A percentile compares a stretch with the other conserved stretches of the same genome.
phyloP scores from a whole-genome alignment of 2,113 vertebrate genomes.

The Dendrocopos noguchii region DNA sequence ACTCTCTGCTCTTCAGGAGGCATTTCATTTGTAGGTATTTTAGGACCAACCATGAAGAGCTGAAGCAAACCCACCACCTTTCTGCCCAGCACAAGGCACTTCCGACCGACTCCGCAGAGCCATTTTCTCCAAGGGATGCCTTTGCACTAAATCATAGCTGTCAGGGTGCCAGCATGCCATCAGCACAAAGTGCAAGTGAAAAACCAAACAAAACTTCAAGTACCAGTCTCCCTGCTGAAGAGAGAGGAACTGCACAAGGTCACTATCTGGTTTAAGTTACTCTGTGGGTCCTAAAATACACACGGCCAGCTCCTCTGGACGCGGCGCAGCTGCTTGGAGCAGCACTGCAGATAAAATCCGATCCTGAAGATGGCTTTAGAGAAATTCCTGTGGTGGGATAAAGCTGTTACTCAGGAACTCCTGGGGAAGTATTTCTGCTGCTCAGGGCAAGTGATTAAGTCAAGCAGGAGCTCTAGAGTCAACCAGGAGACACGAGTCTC shows the following conservation, averaged over 20 bases:
- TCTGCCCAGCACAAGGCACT: neutral
- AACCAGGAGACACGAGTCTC: neutral
- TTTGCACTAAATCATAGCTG: neutral
- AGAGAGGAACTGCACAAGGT: constrained; percentile 43
- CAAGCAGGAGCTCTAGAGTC: neutral
- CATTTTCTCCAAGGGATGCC: neutral
- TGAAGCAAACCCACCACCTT: neutral
- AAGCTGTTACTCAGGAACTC: constrained; percentile 18
- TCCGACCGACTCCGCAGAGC: neutral
- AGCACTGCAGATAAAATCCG: constrained; percentile 33
- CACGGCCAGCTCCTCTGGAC: constrained; percentile 15
- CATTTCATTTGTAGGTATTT: neutral
- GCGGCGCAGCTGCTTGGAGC: constrained; percentile 49
- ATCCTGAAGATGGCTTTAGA: constrained; percentile 58
- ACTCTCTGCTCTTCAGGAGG: neutral
- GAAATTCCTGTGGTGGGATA: constrained; percentile 39
- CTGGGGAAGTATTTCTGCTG: constrained; percentile 12
- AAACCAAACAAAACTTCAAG: constrained; percentile 56
- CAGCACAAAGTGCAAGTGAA: neutral
- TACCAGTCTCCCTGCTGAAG: neutral
- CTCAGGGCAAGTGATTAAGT: neutral
- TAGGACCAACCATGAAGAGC: neutral
- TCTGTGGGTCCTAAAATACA: constrained; percentile 33
- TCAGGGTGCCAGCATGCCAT: neutral
- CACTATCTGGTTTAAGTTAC: constrained; percentile 58